Percentiles rank a stretch among this genome's conserved stretches.
phyloP scores from a whole-genome alignment of 2,113 vertebrate genomes.

The Leptocoma aspasia region DNA sequence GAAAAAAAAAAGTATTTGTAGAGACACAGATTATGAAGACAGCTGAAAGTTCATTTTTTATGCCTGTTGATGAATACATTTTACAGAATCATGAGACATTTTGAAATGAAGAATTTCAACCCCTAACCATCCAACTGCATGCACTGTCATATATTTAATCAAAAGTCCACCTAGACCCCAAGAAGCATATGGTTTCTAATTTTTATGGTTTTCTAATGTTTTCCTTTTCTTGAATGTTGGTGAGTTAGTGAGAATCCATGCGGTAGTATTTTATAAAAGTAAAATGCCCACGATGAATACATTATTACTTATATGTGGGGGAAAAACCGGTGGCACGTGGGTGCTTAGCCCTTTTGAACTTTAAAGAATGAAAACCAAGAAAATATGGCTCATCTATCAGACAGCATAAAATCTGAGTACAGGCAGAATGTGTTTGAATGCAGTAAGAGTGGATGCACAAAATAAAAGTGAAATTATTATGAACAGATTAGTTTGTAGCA shows the following conservation, averaged over 20 bases:
- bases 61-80: neutral
- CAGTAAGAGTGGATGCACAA: neutral
- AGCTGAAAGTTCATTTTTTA: neutral
- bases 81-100: neutral
- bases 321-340: fast-evolving
- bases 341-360: neutral
- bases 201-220: too few relatives aligned
- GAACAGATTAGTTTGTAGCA: neutral
- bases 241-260: neutral
- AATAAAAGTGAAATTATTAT: neutral
- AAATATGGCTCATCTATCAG: neutral
- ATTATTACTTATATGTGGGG: neutral
- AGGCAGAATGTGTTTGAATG: neutral
- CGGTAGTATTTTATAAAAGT: neutral
- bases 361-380: neutral
- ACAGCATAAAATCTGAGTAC: neutral
- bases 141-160: neutral
- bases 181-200: neutral
- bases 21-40: neutral
- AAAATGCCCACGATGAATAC: neutral
- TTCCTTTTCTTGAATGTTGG: neutral
- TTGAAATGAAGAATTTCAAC: neutral
- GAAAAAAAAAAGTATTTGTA: neutral
- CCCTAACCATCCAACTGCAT: neutral
- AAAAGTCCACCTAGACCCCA: neutral